A percentile compares a stretch with the other conserved stretches of the same genome.
Conservation (phyloP, 1,140 invertebrate genomes). For the Xylocopa sonorina region DNA sequence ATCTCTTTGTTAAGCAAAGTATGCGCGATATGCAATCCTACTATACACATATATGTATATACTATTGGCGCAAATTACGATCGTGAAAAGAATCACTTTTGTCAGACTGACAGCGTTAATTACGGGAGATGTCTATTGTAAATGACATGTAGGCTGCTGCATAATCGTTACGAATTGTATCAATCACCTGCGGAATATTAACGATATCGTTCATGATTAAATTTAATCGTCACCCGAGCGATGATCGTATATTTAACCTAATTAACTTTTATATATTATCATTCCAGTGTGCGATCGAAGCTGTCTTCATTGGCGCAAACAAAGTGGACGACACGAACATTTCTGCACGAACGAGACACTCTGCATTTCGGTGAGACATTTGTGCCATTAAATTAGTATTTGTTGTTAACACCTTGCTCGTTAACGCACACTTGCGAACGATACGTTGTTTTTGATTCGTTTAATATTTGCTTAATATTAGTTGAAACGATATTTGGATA, state of each 20-base stretch:
- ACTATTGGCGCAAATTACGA: not conserved
- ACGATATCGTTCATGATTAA: conserved; percentile 56
- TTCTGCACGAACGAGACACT: not conserved
- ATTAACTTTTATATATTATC: conserved; percentile 54
- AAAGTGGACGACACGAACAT: not conserved
- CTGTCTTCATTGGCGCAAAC: not conserved
- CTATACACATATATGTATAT: too few relatives aligned
- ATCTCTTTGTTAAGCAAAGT: too few relatives aligned
- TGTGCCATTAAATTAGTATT: too few relatives aligned
- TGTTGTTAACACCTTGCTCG: too few relatives aligned
- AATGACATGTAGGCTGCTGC: conserved; percentile 40
- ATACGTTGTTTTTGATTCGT: not conserved
- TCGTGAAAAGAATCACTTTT: not conserved
- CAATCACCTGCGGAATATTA: conserved; percentile 64
- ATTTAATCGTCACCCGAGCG: conserved; percentile 47
- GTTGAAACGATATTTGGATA: not conserved
- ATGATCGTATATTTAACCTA: conserved; percentile 60
- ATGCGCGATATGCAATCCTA: too few relatives aligned
- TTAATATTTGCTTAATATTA: not conserved
- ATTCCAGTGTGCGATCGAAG: conserved; percentile 7
- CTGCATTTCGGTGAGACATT: conserved; percentile 1
- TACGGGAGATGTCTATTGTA: conserved; percentile 11
- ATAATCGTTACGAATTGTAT: conserved; percentile 54
- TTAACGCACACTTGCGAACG: too few relatives aligned
- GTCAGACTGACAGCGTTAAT: conserved; percentile 36